These are phyloP conservation scores for Cephus nigrinus DNA, from an alignment of 2,888 invertebrate species.

Conservation along the genomic window DNA sequence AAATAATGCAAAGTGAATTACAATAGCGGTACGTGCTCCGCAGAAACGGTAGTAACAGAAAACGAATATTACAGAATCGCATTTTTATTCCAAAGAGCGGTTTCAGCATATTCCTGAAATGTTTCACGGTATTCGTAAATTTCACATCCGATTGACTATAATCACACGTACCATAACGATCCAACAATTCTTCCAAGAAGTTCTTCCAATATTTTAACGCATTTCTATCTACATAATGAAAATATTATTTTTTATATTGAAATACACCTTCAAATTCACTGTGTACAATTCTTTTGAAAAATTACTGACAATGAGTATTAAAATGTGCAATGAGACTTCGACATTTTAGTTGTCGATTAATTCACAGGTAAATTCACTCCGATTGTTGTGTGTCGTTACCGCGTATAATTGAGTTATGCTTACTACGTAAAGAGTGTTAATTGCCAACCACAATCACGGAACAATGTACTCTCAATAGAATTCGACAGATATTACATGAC, in stretches of 20 bases:
- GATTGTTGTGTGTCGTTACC: background rate
- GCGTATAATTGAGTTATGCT: background rate
- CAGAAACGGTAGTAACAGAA: background rate
- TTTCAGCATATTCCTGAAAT: background rate
- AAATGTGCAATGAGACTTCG: background rate
- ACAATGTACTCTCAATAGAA: background rate
- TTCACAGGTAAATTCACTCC: background rate
- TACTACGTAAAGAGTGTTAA: background rate
- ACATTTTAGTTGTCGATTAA: background rate
- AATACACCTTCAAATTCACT: background rate
- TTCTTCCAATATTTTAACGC: slow-evolving; percentile 16
- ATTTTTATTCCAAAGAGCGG: background rate
- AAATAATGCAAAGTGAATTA: background rate
- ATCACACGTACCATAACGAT: slow-evolving; percentile 1
- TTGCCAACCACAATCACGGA: background rate
- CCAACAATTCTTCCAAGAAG: slow-evolving; percentile 18
- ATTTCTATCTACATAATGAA: slow-evolving; percentile 3
- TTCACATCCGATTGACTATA: background rate
- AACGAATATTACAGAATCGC: background rate
- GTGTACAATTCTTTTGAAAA: background rate
- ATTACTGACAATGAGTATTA: background rate
- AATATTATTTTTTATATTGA: slow-evolving; percentile 17
- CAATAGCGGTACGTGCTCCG: background rate
- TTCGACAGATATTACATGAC: background rate
- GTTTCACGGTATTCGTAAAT: background rate